These are phyloP conservation scores for Chloroclystis v-ata DNA, from an alignment of 2,888 invertebrate species.

Conservation along the genomic window DNA sequence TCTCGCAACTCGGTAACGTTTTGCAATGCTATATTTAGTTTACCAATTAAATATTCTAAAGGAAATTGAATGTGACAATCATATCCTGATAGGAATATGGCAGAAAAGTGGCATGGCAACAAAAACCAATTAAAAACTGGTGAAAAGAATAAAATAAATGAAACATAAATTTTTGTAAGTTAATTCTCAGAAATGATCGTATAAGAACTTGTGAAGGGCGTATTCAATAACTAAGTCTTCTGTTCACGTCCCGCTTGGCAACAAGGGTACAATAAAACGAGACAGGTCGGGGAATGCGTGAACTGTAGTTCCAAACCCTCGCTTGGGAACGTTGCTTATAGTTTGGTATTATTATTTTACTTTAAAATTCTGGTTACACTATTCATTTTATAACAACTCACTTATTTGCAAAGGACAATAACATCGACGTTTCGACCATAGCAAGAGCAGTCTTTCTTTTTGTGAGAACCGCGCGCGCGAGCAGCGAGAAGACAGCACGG, in stretches of 20 bases:
- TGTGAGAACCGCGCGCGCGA: no score
- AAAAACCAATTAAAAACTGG: no score
- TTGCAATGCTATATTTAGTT: conserved; percentile 10
- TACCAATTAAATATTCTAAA: background rate
- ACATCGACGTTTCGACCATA: no score
- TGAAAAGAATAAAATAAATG: background rate
- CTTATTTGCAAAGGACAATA: no score
- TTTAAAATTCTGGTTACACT: no score
- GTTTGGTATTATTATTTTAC: no score
- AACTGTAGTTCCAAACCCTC: conserved; percentile 13
- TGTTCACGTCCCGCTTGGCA: conserved; percentile 20
- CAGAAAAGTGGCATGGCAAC: no score
- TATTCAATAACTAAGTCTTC: conserved; percentile 19
- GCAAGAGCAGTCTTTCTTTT: no score
- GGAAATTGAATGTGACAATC: background rate
- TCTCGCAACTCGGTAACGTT: conserved; percentile 17
- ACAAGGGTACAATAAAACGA: conserved; percentile 21
- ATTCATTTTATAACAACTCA: no score
- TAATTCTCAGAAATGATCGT: conserved; percentile 10
- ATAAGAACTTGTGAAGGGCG: conserved; percentile 14
- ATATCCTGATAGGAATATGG: no score
- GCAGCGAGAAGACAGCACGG: no score
- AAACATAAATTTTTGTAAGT: no score
- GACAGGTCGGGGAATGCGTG: conserved; percentile 16
- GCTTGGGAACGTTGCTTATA: background rate